phyloP scores from a whole-genome alignment of 2,113 vertebrate genomes.

The Microtus pennsylvanicus region DNA sequence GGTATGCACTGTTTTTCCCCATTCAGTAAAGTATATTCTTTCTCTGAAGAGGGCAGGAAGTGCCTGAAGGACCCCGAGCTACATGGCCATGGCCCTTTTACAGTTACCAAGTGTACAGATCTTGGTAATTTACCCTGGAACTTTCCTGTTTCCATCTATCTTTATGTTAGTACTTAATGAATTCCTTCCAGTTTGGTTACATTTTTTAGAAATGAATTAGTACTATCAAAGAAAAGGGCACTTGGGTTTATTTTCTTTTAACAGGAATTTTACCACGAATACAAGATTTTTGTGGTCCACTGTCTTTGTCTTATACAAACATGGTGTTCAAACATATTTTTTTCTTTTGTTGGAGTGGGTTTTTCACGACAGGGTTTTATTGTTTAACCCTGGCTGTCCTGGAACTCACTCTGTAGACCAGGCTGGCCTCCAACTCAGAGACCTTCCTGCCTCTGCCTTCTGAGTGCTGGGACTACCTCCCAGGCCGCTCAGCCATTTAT shows the following conservation, averaged over 20 bases:
- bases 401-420: neutral
- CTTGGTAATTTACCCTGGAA: neutral
- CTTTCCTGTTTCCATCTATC: neutral
- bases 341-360: neutral
- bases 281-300: constrained; percentile 11
- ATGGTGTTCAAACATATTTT: neutral
- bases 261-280: constrained; percentile 6
- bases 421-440: neutral
- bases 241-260: constrained; percentile 62
- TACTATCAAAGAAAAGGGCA: constrained; percentile 8
- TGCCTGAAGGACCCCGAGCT: neutral
- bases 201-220: constrained; percentile 53
- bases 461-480: neutral
- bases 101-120: neutral
- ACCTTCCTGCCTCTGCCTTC: neutral
- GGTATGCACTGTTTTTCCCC: constrained; percentile 13
- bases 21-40: neutral
- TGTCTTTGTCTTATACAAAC: constrained; percentile 22
- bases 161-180: constrained; percentile 27
- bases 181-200: constrained; percentile 31
- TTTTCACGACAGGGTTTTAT: neutral
- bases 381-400: neutral
- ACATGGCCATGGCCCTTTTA: neutral
- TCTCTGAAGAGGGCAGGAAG: neutral
- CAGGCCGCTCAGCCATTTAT: neutral